These are phyloP conservation scores for Nasonia longicornis DNA, from an alignment of 1,140 invertebrate genomes.

Conservation along the genomic window DNA sequence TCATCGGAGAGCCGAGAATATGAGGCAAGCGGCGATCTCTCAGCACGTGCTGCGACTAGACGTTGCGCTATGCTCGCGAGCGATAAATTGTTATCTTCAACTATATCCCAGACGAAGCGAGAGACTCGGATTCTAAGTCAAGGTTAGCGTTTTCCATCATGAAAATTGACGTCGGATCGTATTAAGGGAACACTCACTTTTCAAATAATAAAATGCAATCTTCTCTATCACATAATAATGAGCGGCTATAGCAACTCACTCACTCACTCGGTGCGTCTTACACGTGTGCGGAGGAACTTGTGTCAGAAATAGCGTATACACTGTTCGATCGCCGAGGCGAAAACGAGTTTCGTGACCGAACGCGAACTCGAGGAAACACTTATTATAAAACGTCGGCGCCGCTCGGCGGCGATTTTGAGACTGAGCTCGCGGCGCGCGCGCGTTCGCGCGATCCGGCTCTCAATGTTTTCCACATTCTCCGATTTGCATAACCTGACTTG, in stretches of 20 bases:
- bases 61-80: background rate
- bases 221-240: constrained; percentile 1
- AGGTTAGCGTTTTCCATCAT: constrained; percentile 1
- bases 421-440: background rate
- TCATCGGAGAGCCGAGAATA: background rate
- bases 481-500: constrained; percentile 24
- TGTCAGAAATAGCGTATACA: background rate
- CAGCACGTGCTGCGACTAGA: background rate
- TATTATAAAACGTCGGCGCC: background rate
- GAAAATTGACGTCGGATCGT: constrained; percentile 1
- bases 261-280: background rate
- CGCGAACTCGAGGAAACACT: background rate
- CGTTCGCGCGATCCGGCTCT: background rate
- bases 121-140: background rate
- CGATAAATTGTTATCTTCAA: constrained; percentile 33
- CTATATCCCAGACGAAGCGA: background rate
- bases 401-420: background rate
- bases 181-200: background rate
- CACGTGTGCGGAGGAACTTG: background rate
- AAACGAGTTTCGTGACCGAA: constrained; percentile 3
- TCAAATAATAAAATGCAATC: constrained; percentile 1
- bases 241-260: background rate
- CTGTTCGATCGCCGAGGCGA: background rate
- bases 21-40: background rate
- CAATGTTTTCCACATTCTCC: constrained; percentile 29